These are phyloP conservation scores for Carollia perspicillata DNA, from an alignment of 2,113 vertebrate species.

Conservation along the genomic window DNA sequence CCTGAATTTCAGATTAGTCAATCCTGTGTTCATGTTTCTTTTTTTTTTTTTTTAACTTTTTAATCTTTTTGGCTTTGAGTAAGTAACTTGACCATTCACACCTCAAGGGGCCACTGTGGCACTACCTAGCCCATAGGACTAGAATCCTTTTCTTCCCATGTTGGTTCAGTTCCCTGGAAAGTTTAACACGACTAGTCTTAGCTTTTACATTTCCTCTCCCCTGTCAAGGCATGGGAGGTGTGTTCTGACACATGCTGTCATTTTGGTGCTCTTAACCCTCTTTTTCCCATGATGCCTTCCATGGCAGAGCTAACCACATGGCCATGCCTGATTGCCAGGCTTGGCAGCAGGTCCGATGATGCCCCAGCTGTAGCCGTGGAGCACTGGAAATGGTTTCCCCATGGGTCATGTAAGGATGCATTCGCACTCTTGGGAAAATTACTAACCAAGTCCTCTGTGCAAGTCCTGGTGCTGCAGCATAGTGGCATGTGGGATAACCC, in stretches of 20 bases:
- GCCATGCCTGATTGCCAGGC: neutral
- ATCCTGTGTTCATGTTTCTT: neutral
- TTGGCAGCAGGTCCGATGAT: neutral
- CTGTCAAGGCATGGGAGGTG: neutral
- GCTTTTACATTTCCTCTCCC: neutral
- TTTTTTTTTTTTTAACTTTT: neutral
- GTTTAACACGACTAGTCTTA: neutral
- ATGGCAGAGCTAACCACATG: neutral
- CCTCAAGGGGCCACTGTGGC: neutral
- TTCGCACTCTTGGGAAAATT: neutral
- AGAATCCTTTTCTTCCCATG: neutral
- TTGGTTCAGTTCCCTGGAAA: neutral
- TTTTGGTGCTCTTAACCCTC: neutral
- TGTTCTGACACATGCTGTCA: neutral
- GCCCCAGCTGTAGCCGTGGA: neutral
- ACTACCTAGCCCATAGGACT: accelerated
- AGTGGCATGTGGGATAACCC: accelerated
- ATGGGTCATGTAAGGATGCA: neutral
- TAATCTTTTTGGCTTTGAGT: neutral
- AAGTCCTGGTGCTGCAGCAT: neutral
- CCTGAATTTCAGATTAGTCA: neutral
- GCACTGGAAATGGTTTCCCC: neutral
- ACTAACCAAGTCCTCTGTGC: neutral
- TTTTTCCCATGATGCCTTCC: neutral
- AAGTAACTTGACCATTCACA: neutral